Conservation (phyloP, 2,113 vertebrate species). For the Scomber japonicus region DNA sequence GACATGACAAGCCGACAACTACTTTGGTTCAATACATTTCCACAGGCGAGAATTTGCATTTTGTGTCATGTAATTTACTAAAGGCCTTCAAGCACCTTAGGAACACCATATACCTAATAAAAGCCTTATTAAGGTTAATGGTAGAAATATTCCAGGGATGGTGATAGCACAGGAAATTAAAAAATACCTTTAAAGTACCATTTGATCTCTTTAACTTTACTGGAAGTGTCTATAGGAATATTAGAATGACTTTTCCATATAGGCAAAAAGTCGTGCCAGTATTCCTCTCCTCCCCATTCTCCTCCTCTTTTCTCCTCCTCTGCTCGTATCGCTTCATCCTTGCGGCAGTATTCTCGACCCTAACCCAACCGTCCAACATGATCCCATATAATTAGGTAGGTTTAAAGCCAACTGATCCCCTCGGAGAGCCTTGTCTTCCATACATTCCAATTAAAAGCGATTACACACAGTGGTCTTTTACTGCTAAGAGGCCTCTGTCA, state of each 20-base stretch:
- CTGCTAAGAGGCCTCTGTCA: slow-evolving; percentile 72
- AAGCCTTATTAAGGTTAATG: too few relatives aligned
- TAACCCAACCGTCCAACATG: slow-evolving; percentile 64
- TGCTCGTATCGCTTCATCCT: slow-evolving; percentile 43
- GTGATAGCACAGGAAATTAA: slow-evolving; percentile 9
- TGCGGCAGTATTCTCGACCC: slow-evolving; percentile 37
- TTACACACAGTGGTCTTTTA: slow-evolving; percentile 76
- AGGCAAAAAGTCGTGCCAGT: slow-evolving; percentile 39
- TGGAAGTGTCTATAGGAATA: slow-evolving; percentile 13
- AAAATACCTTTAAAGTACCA: slow-evolving; percentile 3
- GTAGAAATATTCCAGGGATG: neutral
- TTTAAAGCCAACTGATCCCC: slow-evolving; percentile 75
- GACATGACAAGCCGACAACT: too few relatives aligned
- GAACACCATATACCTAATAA: slow-evolving; percentile 20
- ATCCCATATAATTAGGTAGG: slow-evolving; percentile 78
- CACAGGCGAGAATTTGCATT: too few relatives aligned
- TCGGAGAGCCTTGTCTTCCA: slow-evolving; percentile 69
- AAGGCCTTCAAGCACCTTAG: neutral
- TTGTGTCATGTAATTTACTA: too few relatives aligned
- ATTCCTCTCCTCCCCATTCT: slow-evolving; percentile 6
- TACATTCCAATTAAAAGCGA: slow-evolving; percentile 80
- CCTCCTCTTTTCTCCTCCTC: slow-evolving; percentile 8
- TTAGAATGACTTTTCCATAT: slow-evolving; percentile 33
- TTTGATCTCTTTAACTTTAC: slow-evolving; percentile 14
- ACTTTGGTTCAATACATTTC: too few relatives aligned